Percentiles rank a stretch among this genome's conserved stretches.
phyloP scores from a whole-genome alignment of 92 coral and sea anemone genomes.

The Blastomussa wellsi region DNA sequence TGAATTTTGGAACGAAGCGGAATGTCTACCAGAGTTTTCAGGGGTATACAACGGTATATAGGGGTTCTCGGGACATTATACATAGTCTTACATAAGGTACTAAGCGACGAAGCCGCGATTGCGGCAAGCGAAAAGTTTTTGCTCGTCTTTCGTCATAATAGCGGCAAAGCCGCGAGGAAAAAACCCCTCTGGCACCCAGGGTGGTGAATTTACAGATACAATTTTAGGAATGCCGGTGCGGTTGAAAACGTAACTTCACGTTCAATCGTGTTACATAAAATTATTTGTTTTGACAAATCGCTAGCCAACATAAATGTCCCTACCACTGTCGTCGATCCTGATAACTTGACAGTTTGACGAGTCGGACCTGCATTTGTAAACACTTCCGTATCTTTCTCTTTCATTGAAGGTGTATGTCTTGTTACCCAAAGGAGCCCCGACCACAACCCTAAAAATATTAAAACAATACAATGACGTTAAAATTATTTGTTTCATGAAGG shows the following conservation, averaged over 20 bases:
- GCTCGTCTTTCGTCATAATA: no score
- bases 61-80: no score
- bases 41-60: no score
- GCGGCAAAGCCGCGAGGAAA: no score
- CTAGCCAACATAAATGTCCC: background rate
- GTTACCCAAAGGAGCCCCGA: slow-evolving; percentile 71
- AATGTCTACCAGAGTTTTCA: no score
- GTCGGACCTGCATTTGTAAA: slow-evolving; percentile 42
- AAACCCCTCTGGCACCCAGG: no score
- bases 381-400: slow-evolving; percentile 60
- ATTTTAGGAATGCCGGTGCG: no score
- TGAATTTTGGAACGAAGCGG: no score
- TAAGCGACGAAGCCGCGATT: no score
- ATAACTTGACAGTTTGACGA: slow-evolving; percentile 11
- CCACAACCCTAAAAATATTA: slow-evolving; percentile 58
- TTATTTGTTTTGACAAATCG: background rate
- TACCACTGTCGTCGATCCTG: slow-evolving; percentile 30
- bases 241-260: background rate
- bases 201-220: background rate
- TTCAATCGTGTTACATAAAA: background rate
- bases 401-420: slow-evolving; percentile 27
- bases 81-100: no score
- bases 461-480: background rate
- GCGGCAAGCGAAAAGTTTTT: no score
- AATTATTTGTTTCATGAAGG: no score